A percentile compares a stretch with the other conserved stretches of the same genome.
Evolutionary conservation across 2,797 vertebrate genomes (phyloP).

Genomic region (Acropternis orthonyx): DNA sequence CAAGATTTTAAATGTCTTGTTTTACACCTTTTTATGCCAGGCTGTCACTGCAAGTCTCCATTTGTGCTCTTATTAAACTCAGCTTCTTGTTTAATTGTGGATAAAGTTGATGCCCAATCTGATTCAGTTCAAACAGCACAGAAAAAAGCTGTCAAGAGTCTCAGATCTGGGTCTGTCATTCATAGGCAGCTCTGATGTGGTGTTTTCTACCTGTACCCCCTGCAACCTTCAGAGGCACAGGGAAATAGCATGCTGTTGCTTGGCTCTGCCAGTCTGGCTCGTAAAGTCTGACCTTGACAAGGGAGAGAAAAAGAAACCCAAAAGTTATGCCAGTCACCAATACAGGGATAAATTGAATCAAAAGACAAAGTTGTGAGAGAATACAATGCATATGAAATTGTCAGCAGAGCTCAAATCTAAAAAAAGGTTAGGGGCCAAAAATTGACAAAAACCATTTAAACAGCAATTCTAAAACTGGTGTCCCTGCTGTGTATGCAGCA

Average conservation of each 20-base stretch:
- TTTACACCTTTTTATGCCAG: background rate
- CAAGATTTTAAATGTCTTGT: background rate
- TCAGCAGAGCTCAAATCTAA: background rate
- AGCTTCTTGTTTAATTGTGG: background rate
- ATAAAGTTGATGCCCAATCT: background rate
- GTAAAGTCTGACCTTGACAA: background rate
- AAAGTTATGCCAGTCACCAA: background rate
- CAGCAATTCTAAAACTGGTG: background rate
- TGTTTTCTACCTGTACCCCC: background rate
- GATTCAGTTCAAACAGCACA: background rate
- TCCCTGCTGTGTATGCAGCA: background rate
- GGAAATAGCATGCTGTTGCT: background rate
- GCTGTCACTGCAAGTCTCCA: background rate
- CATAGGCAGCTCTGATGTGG: background rate
- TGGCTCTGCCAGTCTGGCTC: accelerated
- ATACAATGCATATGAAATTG: background rate
- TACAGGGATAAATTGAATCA: background rate
- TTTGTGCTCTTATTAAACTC: background rate
- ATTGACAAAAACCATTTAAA: background rate
- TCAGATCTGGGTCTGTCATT: background rate
- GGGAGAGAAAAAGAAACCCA: background rate
- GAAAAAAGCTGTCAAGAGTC: background rate
- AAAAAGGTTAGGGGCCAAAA: background rate
- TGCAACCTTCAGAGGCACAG: background rate
- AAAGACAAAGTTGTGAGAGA: background rate